Conservation (phyloP, 1,140 invertebrate species). For the Diorhabda sublineata region DNA sequence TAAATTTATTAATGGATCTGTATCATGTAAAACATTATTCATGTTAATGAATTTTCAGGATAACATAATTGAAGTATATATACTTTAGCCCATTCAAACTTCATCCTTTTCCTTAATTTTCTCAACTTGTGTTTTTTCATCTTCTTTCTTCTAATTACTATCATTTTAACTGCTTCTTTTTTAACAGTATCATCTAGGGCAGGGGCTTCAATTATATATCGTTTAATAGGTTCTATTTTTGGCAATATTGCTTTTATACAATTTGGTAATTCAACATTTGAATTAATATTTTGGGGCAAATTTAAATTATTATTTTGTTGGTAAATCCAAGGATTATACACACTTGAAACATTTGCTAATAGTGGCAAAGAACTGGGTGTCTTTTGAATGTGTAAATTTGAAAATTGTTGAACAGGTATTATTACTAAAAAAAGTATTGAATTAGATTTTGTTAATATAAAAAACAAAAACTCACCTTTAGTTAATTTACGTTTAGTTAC, state of each 20-base stretch:
- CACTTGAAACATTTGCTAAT: slow-evolving; percentile 7
- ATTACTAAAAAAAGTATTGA: background rate
- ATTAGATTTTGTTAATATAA: too few species aligned
- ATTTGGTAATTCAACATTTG: slow-evolving; percentile 35
- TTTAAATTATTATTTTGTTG: slow-evolving; percentile 33
- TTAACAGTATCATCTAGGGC: slow-evolving; percentile 51
- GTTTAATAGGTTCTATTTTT: slow-evolving; percentile 25
- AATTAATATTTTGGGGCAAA: slow-evolving; percentile 20
- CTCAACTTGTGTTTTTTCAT: slow-evolving; percentile 82
- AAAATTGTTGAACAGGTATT: background rate
- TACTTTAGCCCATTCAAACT: slow-evolving; percentile 67
- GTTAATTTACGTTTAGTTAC: too few species aligned
- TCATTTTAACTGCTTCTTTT: slow-evolving; percentile 61
- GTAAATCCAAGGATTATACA: slow-evolving; percentile 34
- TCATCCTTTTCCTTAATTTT: slow-evolving; percentile 75
- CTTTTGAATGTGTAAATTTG: background rate
- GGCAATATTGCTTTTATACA: slow-evolving; percentile 27
- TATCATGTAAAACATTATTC: slow-evolving; percentile 9
- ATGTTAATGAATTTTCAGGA: background rate
- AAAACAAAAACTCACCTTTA: too few species aligned
- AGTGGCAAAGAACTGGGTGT: background rate
- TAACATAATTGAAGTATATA: background rate
- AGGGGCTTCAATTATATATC: slow-evolving; percentile 33
- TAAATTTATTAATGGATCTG: slow-evolving; percentile 8
- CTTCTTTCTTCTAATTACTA: slow-evolving; percentile 74